Evolutionary conservation across 1,140 invertebrate species (phyloP).

Genomic region (Episyrphus balteatus): DNA sequence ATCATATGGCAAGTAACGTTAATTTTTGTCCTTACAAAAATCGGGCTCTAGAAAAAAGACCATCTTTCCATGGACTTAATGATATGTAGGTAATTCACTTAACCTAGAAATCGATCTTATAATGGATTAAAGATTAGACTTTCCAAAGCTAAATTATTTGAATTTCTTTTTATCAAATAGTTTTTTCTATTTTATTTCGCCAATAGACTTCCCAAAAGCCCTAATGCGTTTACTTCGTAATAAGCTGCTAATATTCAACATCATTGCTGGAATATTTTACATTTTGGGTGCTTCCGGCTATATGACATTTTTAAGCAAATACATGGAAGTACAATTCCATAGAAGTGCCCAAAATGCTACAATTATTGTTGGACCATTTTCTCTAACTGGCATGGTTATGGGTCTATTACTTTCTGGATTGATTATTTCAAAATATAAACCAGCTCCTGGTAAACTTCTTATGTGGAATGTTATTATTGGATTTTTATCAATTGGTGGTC

Average conservation of each 20-base stretch:
- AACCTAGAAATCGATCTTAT: too few species aligned
- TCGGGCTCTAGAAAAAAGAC: too few species aligned
- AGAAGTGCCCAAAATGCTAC: conserved; percentile 50
- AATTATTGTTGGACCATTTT: conserved; percentile 47
- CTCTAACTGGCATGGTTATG: conserved; percentile 45
- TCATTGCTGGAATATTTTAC: conserved; percentile 46
- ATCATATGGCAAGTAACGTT: too few species aligned
- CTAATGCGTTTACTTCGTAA: conserved; percentile 48
- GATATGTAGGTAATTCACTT: too few species aligned
- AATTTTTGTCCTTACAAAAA: too few species aligned
- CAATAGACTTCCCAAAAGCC: conserved; percentile 45
- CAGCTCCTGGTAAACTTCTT: conserved; percentile 45
- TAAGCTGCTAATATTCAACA: conserved; percentile 47
- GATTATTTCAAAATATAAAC: conserved; percentile 50
- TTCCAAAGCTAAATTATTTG: too few species aligned
- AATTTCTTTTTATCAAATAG: background rate
- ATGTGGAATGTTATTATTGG: conserved; percentile 55
- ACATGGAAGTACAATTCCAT: conserved; percentile 58
- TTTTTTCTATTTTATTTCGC: background rate
- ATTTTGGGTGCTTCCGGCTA: conserved; percentile 55
- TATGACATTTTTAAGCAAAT: conserved; percentile 58
- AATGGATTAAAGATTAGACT: too few species aligned
- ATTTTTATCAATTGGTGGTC: conserved; percentile 40
- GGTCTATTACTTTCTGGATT: conserved; percentile 52
- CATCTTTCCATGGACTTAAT: too few species aligned